Base-by-base conservation (phyloP, 2,113 vertebrate species). In the Perca schrenkii region DNA sequence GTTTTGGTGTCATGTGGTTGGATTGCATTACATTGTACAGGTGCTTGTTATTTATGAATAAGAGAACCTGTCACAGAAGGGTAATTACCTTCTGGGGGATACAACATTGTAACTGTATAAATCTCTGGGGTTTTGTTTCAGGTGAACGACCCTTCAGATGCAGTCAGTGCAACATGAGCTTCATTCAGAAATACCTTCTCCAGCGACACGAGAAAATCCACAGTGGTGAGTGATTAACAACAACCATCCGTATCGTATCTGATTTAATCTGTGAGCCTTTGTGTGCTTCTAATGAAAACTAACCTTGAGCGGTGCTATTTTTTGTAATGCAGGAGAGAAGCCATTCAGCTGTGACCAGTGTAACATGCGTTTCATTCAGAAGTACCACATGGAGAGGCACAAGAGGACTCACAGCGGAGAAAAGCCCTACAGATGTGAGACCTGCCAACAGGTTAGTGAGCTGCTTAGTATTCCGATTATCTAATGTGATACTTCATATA, bases 381-480 rank as follows among this genome's bases (percentile, higher is more conserved):
- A 99, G 94, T 99, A 99, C 93, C 99, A 99, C 94, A 99, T 99
- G 98, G 99, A 99, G 91, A 94, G 99, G 90, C 99, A 99, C 96
- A 99, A 99, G 96, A 96, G 99, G 93, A 99, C 99, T 0, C 99
- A 99, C 93, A 99, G 99, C 22, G 99, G 99, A 94, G 99, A 99
- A 93, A 99, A 99, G 97, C 99, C 99, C 96, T 99, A 99, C 92
- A 97, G 97, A 93, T 99, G 99, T 95, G 98, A 99, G 91, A 98
- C 97, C 92, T 99, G 99, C 96, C 98, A 99, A 95, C 99, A 97
- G 96, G 96, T 96, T 53, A 57, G 87, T 87, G 8, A 60, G 14
- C 40, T 13, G 4, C 25, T n/a, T 2, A 1, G 16, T 3, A 0
- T 13, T 36, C 17, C 8, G 10, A 40, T 19, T 8, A 21, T 21